Evolutionary conservation across 2,797 vertebrate species (phyloP), one percentile per base, ranked within the genome.

Genomic region (Epinephelus awoara): DNA sequence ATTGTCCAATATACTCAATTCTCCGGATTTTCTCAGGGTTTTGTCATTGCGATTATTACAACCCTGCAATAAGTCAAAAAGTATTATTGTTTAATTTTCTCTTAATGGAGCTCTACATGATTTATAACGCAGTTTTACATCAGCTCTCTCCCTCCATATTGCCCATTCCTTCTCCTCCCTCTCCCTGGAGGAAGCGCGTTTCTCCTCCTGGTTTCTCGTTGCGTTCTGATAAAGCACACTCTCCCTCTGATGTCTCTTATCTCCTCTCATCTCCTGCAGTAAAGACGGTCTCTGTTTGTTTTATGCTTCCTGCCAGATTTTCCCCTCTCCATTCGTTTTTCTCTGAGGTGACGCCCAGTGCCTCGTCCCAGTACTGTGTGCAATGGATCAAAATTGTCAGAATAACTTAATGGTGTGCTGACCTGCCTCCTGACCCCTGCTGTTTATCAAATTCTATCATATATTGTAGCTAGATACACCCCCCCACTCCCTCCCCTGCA

Each of bases 371-470:
- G 72, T 58, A 52, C 76, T 67, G 34, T 25, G 21, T 59, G 76
- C 85, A 72, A 72, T 89, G 79, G 67, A 86, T 92, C 87, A 85
- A 25, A 85, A 67, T 58, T 72, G 85, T 89, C 88, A 86, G 66
- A 86, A 90, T 85, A 82, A 83, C 85, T 80, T 90, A 80, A 88
- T 83, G 82, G 59, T 68, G 77, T 29, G 50, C 76, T 84, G 84
- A 88, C 88, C 85, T 44, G 72, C 77, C 50, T 75, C 56, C 72
- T 51, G 77, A 90, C 88, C 85, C 80, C 51, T 3, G 13, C 68
- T 79, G 80, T 90, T 93, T 89, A 92, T 90, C 88, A 90, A 80
- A 83, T 80, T 57, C 76, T 55, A 68, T 89, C 84, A 82, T 80
- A 73, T 63, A 80, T 63, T 72, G 64, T 74, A 47, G 83, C 82